Conservation (phyloP, 2,113 vertebrate genomes). For the Cyprinus carpio region DNA sequence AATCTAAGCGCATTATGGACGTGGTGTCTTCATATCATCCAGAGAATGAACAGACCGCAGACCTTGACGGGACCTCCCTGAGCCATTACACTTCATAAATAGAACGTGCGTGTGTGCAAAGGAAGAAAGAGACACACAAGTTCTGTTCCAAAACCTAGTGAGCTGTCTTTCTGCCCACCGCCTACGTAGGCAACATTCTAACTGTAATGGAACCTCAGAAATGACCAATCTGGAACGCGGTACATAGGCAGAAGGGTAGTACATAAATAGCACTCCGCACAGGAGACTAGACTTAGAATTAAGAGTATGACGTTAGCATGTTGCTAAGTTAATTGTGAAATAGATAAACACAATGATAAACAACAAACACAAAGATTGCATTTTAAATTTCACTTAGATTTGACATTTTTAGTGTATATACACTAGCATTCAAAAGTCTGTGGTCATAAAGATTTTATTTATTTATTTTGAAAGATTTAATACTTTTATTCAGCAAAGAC, state of each 20-base stretch:
- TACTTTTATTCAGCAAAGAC: no score
- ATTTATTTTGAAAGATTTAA: no score
- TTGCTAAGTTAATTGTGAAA: not conserved
- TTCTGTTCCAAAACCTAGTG: conserved; percentile 6
- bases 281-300: not conserved
- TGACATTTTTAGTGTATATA: not conserved
- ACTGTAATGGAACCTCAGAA: conserved; percentile 8
- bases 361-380: not conserved
- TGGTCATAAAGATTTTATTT: no score
- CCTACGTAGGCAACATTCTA: not conserved
- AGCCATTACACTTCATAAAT: not conserved
- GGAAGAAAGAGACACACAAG: conserved; percentile 1
- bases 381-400: not conserved
- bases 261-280: not conserved
- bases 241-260: not conserved
- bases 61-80: conserved; percentile 24
- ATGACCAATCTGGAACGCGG: not conserved
- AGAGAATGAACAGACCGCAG: conserved; percentile 37
- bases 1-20: conserved; percentile 71
- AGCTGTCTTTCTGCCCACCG: not conserved
- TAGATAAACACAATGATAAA: not conserved
- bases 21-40: conserved; percentile 33
- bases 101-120: not conserved
- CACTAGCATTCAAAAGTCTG: not conserved
- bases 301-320: not conserved